Conservation (phyloP, 92 coral and sea anemone genomes). For the Isaurus tuberculatus region DNA sequence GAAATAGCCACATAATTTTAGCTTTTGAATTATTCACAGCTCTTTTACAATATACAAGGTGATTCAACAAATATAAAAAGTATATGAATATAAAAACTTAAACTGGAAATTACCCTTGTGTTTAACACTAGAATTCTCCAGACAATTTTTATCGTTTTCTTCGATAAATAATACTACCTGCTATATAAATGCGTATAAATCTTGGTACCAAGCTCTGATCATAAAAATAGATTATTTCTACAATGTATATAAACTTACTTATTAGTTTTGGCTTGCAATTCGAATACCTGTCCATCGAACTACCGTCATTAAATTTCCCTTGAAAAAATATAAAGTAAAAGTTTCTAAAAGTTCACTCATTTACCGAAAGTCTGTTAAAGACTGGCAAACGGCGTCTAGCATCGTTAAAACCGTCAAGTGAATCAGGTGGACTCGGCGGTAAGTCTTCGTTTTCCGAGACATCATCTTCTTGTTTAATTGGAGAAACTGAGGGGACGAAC, state of each 20-base stretch:
- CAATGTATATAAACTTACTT: conserved; percentile 71
- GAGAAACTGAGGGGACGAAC: conserved; percentile 70
- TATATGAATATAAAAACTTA: conserved; percentile 76
- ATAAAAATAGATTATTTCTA: conserved; percentile 87
- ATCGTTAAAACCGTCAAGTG: conserved; percentile 74
- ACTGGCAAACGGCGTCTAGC: conserved; percentile 95
- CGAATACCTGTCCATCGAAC: conserved; percentile 35
- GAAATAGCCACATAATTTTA: conserved; percentile 67
- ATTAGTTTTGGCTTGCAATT: conserved; percentile 33
- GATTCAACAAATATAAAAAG: conserved; percentile 91
- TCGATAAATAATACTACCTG: conserved; percentile 87
- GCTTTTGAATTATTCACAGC: conserved; percentile 81
- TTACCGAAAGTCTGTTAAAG: conserved; percentile 81
- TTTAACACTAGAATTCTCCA: conserved; percentile 78
- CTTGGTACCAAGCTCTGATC: conserved; percentile 77
- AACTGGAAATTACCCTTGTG: conserved; percentile 74
- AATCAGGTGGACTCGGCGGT: conserved; percentile 94
- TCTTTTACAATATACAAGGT: conserved; percentile 86
- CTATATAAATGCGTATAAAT: conserved; percentile 84
- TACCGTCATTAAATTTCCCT: conserved; percentile 32
- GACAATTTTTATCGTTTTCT: conserved; percentile 76
- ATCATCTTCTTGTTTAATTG: conserved; percentile 70
- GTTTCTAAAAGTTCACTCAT: conserved; percentile 58
- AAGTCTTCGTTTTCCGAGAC: conserved; percentile 70
- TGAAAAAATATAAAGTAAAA: conserved; percentile 14